Percentiles rank a stretch among this genome's conserved stretches.
phyloP scores from a whole-genome alignment of 1,140 invertebrate genomes.

The Eumaeus atala region DNA sequence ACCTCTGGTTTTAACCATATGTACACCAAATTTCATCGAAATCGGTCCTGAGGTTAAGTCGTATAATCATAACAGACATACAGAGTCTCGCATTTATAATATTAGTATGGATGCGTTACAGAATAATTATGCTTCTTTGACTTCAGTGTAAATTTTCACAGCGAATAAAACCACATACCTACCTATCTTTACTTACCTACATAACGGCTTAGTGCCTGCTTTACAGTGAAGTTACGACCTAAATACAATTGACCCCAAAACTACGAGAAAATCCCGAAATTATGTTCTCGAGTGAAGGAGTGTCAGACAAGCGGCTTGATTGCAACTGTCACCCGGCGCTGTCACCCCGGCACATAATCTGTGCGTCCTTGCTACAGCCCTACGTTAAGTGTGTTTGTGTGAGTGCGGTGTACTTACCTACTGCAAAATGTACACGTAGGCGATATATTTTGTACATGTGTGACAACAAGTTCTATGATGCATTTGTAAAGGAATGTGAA shows the following conservation, averaged over 20 bases:
- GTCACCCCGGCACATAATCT: constrained; percentile 11
- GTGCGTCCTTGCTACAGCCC: constrained; percentile 1
- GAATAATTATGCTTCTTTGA: background rate
- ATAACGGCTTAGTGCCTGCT: background rate
- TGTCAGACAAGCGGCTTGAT: constrained; percentile 26
- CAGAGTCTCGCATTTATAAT: background rate
- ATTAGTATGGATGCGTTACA: too few species aligned
- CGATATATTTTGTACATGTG: background rate
- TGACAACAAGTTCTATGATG: too few species aligned
- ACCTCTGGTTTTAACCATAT: background rate
- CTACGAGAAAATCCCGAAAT: constrained; percentile 21
- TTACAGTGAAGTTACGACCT: constrained; percentile 16
- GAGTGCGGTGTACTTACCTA: background rate
- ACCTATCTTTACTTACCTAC: too few species aligned
- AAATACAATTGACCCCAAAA: constrained; percentile 26
- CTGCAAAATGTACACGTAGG: too few species aligned
- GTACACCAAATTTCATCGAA: background rate
- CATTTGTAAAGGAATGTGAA: too few species aligned
- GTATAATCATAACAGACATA: background rate
- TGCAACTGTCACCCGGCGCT: constrained; percentile 21
- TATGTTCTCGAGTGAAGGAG: constrained; percentile 24
- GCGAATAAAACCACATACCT: background rate
- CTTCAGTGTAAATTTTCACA: background rate
- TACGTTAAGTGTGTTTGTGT: constrained; percentile 36
- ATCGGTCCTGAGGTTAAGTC: background rate